Evolutionary conservation across 2,888 invertebrate species (phyloP).

Genomic region (Rhagophthalmus giganteus): DNA sequence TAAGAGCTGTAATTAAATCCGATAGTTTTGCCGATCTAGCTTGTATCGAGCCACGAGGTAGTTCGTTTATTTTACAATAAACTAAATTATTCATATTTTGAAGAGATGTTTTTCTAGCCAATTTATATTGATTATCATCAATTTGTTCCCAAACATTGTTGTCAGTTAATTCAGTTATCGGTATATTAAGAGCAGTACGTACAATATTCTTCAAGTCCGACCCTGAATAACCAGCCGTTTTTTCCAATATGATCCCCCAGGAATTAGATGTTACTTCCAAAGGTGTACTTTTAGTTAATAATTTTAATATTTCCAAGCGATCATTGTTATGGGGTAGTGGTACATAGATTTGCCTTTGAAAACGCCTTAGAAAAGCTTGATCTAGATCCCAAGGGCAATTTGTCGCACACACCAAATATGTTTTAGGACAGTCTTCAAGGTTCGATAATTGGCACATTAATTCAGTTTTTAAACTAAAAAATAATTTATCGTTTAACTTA

Average conservation of each 20-base stretch:
- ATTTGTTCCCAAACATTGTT: slow-evolving; percentile 50
- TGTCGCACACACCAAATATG: slow-evolving; percentile 60
- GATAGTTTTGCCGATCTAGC: slow-evolving; percentile 41
- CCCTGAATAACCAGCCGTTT: slow-evolving; percentile 60
- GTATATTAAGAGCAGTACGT: slow-evolving; percentile 55
- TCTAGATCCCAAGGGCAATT: slow-evolving; percentile 68
- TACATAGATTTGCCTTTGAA: slow-evolving; percentile 60
- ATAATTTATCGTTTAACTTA: not conserved
- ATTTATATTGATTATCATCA: slow-evolving; percentile 42
- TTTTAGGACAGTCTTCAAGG: slow-evolving; percentile 43
- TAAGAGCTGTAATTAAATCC: slow-evolving; percentile 46
- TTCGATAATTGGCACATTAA: slow-evolving; percentile 60
- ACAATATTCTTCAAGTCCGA: slow-evolving; percentile 59
- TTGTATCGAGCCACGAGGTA: slow-evolving; percentile 44
- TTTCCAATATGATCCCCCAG: slow-evolving; percentile 53
- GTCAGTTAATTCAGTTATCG: slow-evolving; percentile 56
- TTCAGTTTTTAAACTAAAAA: slow-evolving; percentile 59
- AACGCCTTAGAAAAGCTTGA: slow-evolving; percentile 60
- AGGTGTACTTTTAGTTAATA: slow-evolving; percentile 39
- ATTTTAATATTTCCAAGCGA: slow-evolving; percentile 44
- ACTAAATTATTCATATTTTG: not conserved
- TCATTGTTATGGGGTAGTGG: slow-evolving; percentile 55
- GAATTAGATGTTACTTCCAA: slow-evolving; percentile 31
- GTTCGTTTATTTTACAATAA: slow-evolving; percentile 36
- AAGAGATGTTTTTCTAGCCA: slow-evolving; percentile 26